Percentiles rank a stretch among this genome's conserved stretches.
Conservation (phyloP, 2,113 vertebrate species). For the Pimephales promelas region DNA sequence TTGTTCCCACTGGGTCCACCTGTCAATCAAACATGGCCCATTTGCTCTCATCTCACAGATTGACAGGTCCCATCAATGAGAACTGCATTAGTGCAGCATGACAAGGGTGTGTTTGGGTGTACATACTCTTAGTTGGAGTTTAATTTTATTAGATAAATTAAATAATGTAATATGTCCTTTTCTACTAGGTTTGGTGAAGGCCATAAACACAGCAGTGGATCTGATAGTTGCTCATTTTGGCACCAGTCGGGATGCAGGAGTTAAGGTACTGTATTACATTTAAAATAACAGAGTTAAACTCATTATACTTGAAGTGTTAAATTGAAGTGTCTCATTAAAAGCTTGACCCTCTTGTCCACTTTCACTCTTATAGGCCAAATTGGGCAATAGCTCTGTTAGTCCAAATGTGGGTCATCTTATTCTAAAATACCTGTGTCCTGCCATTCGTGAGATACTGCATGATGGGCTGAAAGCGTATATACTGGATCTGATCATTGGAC, state of each 20-base stretch:
- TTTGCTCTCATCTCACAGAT: not conserved
- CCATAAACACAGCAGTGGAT: slow-evolving; percentile 93
- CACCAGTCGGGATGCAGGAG: slow-evolving; percentile 90
- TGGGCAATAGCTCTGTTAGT: slow-evolving; percentile 97
- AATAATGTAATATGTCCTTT: not conserved
- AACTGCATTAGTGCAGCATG: not conserved
- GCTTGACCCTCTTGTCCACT: not conserved
- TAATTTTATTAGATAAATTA: not conserved
- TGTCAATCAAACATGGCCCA: not conserved
- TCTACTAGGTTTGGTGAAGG: slow-evolving; percentile 87
- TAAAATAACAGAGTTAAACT: not conserved
- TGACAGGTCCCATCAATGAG: not conserved
- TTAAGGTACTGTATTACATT: slow-evolving; percentile 81
- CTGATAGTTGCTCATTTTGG: slow-evolving; percentile 96
- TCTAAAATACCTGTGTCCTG: slow-evolving; percentile 96
- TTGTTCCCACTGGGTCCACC: not conserved
- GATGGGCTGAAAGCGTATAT: slow-evolving; percentile 91
- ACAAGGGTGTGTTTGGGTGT: slow-evolving; percentile 11
- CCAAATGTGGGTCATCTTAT: slow-evolving; percentile 95
- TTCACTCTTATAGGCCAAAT: slow-evolving; percentile 81
- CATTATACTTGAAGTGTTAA: not conserved
- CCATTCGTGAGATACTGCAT: slow-evolving; percentile 85
- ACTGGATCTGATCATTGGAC: slow-evolving; percentile 93
- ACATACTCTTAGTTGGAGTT: not conserved
- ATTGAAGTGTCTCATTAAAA: not conserved